Base-by-base conservation (phyloP, 2,113 vertebrate genomes). In the Sebastes fasciatus region DNA sequence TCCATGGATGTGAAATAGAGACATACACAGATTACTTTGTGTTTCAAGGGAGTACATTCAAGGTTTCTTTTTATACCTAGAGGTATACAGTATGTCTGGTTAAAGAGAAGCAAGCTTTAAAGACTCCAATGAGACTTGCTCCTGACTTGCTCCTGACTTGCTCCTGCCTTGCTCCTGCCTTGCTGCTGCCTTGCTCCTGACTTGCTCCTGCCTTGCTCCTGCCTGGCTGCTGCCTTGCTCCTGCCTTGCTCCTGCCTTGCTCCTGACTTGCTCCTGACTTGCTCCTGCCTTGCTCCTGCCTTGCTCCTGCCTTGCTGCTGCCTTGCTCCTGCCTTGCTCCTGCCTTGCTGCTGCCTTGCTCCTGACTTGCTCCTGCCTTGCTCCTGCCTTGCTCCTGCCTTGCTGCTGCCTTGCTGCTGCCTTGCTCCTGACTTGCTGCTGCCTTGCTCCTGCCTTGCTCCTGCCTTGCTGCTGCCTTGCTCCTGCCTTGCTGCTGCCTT, bases 291-390 rank as follows among this genome's bases (percentile, higher is more conserved):
- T 34, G 26, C 26, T 34, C 3, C 26, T 34, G 26, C 26, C 26
- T 34, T 34, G 26, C 92, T 94, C 90, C 26, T 26, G 26, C 2
- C 26, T 34, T 34, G 26, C 26, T 34, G 26, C 26, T 34, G 26
- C 26, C 26, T 34, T 34, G 26, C 92, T 94, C 90, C 26, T 26
- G 26, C 2, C 26, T 34, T 34, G 26, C 26, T 34, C 3, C 26
- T 34, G 26, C 26, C 26, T 34, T 34, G 26, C 92, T 94, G 26
- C n/a, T n/a, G n/a, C n/a, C n/a, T n/a, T n/a, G n/a, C n/a, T n/a
- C n/a, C n/a, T n/a, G n/a, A n/a, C n/a, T n/a, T n/a, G n/a, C n/a
- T n/a, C n/a, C n/a, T n/a, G n/a, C n/a, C 26, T 26, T 26, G 26
- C 26, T 26, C 2, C 26, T 26, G 26, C 26, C 26, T 26, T 26